Conservation (phyloP, 1,140 invertebrate species). For the Callitettix versicolor region DNA sequence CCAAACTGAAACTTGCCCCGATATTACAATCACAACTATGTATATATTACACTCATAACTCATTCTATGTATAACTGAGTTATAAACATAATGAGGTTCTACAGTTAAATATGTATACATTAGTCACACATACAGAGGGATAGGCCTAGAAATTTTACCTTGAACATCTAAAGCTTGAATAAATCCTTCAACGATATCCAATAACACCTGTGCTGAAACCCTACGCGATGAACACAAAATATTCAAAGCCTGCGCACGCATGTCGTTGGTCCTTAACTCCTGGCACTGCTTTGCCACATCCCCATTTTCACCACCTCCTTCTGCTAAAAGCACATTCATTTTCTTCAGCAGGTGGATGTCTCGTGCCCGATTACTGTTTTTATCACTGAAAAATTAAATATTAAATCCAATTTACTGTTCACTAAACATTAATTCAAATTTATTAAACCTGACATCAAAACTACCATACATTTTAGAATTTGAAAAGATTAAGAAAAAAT, state of each 20-base stretch:
- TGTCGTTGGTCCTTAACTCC: slow-evolving; percentile 63
- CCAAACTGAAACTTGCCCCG: too few species aligned
- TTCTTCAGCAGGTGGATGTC: slow-evolving; percentile 79
- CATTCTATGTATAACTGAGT: too few species aligned
- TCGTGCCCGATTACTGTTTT: slow-evolving; percentile 72
- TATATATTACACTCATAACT: too few species aligned
- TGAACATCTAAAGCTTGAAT: not conserved
- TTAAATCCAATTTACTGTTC: too few species aligned
- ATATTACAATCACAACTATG: too few species aligned
- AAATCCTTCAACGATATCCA: slow-evolving; percentile 6
- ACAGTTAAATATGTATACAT: too few species aligned
- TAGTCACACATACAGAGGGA: too few species aligned
- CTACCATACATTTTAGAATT: too few species aligned
- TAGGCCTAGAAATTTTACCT: not conserved
- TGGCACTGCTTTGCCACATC: slow-evolving; percentile 41
- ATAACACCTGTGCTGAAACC: not conserved
- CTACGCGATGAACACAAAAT: slow-evolving; percentile 30
- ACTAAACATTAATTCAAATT: too few species aligned
- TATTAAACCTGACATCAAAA: too few species aligned
- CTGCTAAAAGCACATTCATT: slow-evolving; percentile 54
- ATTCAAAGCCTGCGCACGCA: slow-evolving; percentile 58
- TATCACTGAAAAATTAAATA: slow-evolving; percentile 42
- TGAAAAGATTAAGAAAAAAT: too few species aligned
- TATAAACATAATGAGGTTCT: too few species aligned
- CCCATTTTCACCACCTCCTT: slow-evolving; percentile 37